Evolutionary conservation across 2,888 invertebrate genomes (phyloP).

Genomic region (Cephus runcator): DNA sequence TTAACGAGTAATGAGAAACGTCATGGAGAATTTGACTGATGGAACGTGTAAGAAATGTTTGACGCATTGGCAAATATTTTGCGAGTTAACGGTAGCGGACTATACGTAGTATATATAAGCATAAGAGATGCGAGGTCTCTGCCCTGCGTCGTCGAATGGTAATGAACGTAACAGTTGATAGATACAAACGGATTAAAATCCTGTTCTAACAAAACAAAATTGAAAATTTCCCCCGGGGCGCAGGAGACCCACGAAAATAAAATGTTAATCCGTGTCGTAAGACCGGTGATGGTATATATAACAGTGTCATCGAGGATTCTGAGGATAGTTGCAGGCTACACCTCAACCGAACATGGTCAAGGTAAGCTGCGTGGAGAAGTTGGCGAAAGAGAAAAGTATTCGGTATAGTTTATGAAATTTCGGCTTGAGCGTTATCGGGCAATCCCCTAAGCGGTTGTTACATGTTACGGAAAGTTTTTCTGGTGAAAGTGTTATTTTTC

Average conservation of each 20-base stretch:
- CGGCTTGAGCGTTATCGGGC: neutral
- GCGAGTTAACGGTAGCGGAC: neutral
- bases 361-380: constrained; percentile 38
- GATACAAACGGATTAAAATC: constrained; percentile 20
- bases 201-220: constrained; percentile 32
- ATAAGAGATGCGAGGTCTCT: constrained; percentile 1
- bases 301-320: constrained; percentile 44
- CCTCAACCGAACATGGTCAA: constrained; percentile 49
- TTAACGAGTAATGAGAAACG: neutral
- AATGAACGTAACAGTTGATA: neutral
- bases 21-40: neutral
- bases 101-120: neutral
- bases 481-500: neutral
- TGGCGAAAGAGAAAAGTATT: neutral
- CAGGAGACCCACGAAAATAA: constrained; percentile 42
- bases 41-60: neutral
- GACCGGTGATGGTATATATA: constrained; percentile 50
- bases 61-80: neutral
- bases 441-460: neutral
- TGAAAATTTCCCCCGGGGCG: constrained; percentile 30
- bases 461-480: neutral
- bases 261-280: constrained; percentile 43
- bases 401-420: neutral
- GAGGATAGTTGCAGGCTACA: constrained; percentile 46
- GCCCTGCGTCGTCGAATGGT: neutral